Percentiles rank a stretch among this genome's conserved stretches.
These are phyloP conservation scores for Lontra canadensis DNA, from an alignment of 2,113 vertebrate species.

Conservation along the genomic window DNA sequence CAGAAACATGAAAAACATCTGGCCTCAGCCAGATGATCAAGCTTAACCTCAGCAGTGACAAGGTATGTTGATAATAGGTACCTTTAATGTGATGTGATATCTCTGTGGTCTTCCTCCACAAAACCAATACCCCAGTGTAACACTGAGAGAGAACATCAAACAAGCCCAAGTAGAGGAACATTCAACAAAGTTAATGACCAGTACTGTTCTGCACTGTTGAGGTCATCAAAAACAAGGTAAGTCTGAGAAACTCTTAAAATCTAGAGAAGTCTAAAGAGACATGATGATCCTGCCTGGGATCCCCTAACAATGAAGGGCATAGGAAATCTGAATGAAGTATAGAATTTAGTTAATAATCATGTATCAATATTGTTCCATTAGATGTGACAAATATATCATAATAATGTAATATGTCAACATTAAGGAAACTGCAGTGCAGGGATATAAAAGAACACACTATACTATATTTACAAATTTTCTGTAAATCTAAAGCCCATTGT, in stretches of 20 bases:
- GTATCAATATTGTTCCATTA: not conserved
- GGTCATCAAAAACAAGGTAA: not conserved
- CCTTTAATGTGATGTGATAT: not conserved
- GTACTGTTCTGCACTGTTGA: not conserved
- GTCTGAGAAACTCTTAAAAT: not conserved
- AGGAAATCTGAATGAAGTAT: not conserved
- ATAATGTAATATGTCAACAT: not conserved
- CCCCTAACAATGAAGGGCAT: not conserved
- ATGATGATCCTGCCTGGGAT: rapidly evolving
- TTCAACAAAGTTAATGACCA: not conserved
- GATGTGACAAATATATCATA: not conserved
- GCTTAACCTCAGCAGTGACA: too few species aligned
- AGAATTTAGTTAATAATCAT: not conserved
- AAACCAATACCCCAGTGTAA: not conserved
- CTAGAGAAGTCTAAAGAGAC: not conserved
- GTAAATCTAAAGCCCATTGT: not conserved
- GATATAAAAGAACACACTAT: not conserved
- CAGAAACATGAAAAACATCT: rapidly evolving
- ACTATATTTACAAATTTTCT: not conserved
- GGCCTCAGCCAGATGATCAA: not conserved
- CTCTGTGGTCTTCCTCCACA: not conserved
- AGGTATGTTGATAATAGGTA: too few species aligned
- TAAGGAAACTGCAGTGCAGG: not conserved
- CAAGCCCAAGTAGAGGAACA: not conserved
- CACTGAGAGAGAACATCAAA: not conserved